Base-by-base conservation (phyloP, 2,113 vertebrate genomes). In the Chaenocephalus aceratus region DNA sequence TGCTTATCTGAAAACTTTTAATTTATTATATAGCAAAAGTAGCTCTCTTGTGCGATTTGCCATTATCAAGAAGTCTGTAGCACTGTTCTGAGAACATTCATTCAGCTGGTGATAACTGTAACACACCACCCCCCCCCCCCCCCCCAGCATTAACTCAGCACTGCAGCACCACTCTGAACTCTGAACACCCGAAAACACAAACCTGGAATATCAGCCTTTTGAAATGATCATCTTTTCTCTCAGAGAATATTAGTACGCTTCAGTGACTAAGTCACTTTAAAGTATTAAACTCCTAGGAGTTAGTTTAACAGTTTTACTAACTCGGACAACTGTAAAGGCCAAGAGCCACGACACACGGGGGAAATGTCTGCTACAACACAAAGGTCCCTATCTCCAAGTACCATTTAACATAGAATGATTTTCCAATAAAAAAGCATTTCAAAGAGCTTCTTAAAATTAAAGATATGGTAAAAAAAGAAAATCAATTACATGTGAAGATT, bases 271-370 rank as follows among this genome's bases (percentile, higher is more conserved):
- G 97, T 98, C 98, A 97, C 97, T 95, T 96, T 95, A 96, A 96
- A 96, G 96, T 97, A 96, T 96, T 96, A 96, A 98, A 98, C 97
- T 97, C 97, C 97, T 98, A 96, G 95, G 97, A 99, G 97, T 98
- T 97, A 97, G 97, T 97, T 96, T 95, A 82, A 96, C 96, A 94
- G 92, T 96, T 57, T 96, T 94, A 96, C 82, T 96, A 95, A 96
- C 96, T 96, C 78, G 69, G 11, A 85, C 74, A 79, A 82, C 77
- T 85, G 96, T 95, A 96, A 41, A 96, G 96, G 96, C 95, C 94
- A 86, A 93, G 95, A 78, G 91, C 91, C 84, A 74, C 18, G 67
- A 87, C 82, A 66, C 73, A 85, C 70, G 52, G 80, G 81, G 87
- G 81, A 88, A 93, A 84, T 48, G 72, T 85, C 75, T 78, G 54